Conservation (phyloP, 2,888 invertebrate species). For the Hemithea aestivaria region DNA sequence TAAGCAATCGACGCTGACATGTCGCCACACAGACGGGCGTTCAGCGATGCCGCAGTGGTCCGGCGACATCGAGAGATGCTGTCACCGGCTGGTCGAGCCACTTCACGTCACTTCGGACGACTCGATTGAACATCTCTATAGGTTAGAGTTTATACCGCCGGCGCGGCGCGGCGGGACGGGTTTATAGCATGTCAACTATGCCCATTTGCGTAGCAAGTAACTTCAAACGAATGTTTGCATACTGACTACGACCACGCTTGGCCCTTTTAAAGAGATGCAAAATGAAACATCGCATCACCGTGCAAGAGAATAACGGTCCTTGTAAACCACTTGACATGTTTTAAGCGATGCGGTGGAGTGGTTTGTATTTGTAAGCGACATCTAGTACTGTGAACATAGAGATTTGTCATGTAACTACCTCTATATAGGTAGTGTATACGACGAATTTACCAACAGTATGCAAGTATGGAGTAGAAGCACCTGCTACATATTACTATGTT, state of each 20-base stretch:
- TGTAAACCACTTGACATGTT: conserved; percentile 42
- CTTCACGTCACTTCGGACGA: conserved; percentile 38
- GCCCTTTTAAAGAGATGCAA: conserved; percentile 26
- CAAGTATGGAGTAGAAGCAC: conserved; percentile 22
- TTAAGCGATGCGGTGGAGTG: conserved; percentile 36
- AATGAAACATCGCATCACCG: conserved; percentile 26
- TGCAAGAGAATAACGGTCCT: conserved; percentile 37
- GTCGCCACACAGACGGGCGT: conserved; percentile 33
- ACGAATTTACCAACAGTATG: conserved; percentile 36
- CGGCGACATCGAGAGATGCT: conserved; percentile 37
- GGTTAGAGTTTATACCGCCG: too few species aligned
- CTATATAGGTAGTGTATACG: conserved; percentile 22
- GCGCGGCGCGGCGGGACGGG: conserved; percentile 39
- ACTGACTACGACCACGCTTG: conserved; percentile 17
- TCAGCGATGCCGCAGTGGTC: conserved; percentile 32
- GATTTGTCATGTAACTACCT: too few species aligned
- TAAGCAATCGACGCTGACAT: conserved; percentile 26
- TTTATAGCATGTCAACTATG: conserved; percentile 45
- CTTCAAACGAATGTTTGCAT: conserved; percentile 30
- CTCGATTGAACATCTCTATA: conserved; percentile 37
- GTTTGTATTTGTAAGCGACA: conserved; percentile 8
- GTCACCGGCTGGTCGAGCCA: conserved; percentile 40
- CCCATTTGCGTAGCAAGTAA: conserved; percentile 39
- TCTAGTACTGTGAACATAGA: too few species aligned
- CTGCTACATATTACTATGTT: conserved; percentile 27